Evolutionary conservation across 2,113 vertebrate species (phyloP).

Genomic region (Callorhinus ursinus): DNA sequence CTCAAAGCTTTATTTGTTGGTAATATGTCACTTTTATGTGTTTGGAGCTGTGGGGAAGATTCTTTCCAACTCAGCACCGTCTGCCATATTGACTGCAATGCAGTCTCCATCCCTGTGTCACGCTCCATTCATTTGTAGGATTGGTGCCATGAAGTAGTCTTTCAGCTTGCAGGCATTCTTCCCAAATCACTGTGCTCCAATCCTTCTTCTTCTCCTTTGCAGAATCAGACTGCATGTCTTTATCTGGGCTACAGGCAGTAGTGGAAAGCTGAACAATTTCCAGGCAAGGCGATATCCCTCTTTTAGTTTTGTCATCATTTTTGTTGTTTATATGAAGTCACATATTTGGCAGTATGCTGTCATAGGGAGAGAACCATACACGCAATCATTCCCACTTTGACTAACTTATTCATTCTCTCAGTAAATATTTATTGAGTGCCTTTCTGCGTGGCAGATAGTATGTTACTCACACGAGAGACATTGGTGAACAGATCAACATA

Average conservation of each 20-base stretch:
- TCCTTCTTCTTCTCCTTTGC: not conserved
- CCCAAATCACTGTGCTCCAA: not conserved
- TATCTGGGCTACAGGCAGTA: not conserved
- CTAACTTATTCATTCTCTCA: not conserved
- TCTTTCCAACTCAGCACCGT: not conserved
- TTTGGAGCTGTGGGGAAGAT: not conserved
- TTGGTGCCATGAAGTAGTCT: not conserved
- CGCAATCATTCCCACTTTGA: not conserved
- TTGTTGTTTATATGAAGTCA: conserved; percentile 10
- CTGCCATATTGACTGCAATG: not conserved
- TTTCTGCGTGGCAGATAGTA: not conserved
- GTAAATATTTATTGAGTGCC: not conserved
- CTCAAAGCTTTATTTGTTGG: not conserved
- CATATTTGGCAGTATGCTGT: not conserved
- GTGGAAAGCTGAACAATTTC: not conserved
- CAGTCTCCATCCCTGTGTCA: not conserved
- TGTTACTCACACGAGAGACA: not conserved
- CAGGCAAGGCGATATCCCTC: not conserved
- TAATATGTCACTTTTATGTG: not conserved
- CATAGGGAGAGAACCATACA: not conserved
- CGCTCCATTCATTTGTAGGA: not conserved
- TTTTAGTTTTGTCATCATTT: not conserved
- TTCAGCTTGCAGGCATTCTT: not conserved
- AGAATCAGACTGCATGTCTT: not conserved
- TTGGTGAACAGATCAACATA: not conserved